A percentile compares a stretch with the other conserved stretches of the same genome.
phyloP scores from a whole-genome alignment of 2,113 vertebrate genomes.

The Myodes glareolus region DNA sequence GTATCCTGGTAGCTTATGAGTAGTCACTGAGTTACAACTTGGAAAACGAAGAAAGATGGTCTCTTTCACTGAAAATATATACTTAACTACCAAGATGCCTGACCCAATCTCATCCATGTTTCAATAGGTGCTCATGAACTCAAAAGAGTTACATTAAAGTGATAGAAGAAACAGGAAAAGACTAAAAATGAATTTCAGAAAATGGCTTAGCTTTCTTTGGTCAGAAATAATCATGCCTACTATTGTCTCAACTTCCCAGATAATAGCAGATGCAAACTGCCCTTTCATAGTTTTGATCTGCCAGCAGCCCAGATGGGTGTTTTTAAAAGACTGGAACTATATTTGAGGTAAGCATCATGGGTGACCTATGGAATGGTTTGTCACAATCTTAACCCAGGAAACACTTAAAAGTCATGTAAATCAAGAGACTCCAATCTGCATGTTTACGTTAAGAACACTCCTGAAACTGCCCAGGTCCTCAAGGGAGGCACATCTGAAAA shows the following conservation, averaged over 20 bases:
- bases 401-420: not conserved
- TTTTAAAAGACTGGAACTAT: not conserved
- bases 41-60: too few relatives aligned
- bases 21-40: not conserved
- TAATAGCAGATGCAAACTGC: not conserved
- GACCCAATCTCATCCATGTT: not conserved
- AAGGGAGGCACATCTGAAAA: not conserved
- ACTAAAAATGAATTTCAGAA: not conserved
- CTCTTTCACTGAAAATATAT: not conserved
- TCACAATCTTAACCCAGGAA: not conserved
- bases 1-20: not conserved
- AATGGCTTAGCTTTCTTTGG: not conserved
- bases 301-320: not conserved
- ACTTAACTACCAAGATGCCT: rapidly evolving
- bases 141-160: not conserved
- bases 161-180: not conserved
- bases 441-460: not conserved
- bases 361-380: too few relatives aligned
- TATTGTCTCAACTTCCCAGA: not conserved
- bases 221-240: not conserved
- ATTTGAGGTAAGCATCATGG: too few relatives aligned
- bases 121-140: not conserved
- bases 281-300: not conserved
- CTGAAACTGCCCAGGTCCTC: not conserved
- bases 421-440: too few relatives aligned